A percentile compares a stretch with the other conserved stretches of the same genome.
phyloP scores from a whole-genome alignment of 2,797 vertebrate genomes.

The Taenioides sp. region DNA sequence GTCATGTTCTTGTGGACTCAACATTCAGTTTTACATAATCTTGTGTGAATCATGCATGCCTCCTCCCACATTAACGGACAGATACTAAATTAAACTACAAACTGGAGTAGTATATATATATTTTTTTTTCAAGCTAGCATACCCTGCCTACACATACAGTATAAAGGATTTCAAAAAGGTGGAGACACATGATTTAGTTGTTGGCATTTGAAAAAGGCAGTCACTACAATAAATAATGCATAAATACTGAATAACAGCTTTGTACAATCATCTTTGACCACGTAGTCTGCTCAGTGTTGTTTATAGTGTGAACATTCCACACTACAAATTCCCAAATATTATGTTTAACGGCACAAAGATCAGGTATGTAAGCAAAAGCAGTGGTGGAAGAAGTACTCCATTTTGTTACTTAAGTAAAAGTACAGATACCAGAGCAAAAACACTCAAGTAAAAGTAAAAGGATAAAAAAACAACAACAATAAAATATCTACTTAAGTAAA shows the following conservation, averaged over 20 bases:
- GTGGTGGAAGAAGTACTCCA: too few species aligned
- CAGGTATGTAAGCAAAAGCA: background rate
- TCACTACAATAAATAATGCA: background rate
- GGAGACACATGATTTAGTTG: background rate
- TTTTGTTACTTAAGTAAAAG: too few species aligned
- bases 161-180: background rate
- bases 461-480: too few species aligned
- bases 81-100: background rate
- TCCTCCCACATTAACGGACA: too few species aligned
- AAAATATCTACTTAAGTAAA: too few species aligned
- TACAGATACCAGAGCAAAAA: too few species aligned
- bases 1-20: too few species aligned
- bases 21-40: too few species aligned
- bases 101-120: background rate
- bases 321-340: constrained; percentile 3
- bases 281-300: background rate
- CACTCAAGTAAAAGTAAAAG: too few species aligned
- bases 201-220: background rate
- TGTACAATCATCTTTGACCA: background rate
- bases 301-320: background rate
- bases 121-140: background rate
- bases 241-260: background rate
- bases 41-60: too few species aligned
- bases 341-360: background rate
- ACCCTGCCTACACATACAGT: background rate